A percentile compares a stretch with the other conserved stretches of the same genome.
These are phyloP conservation scores for Rhadina sibilatrix DNA, from an alignment of 2,113 vertebrate genomes.

Conservation along the genomic window DNA sequence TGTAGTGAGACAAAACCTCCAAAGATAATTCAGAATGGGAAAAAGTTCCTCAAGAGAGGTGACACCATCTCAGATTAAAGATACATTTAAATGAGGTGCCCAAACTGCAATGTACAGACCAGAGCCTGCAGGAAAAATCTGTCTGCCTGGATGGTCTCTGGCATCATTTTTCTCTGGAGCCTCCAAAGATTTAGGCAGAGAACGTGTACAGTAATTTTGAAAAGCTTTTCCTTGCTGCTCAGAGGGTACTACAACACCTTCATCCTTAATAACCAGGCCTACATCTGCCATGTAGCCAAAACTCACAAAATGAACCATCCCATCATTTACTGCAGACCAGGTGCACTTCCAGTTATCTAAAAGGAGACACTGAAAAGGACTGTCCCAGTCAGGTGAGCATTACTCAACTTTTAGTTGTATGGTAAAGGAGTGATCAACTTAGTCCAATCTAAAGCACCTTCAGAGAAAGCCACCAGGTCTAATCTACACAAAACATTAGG, in stretches of 20 bases:
- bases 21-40: not conserved
- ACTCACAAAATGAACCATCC: not conserved
- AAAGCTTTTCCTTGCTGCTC: not conserved
- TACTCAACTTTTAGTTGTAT: not conserved
- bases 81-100: not conserved
- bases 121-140: not conserved
- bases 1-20: not conserved
- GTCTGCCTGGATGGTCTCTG: not conserved
- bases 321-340: not conserved
- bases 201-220: accelerated
- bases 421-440: not conserved
- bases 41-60: not conserved
- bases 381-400: not conserved
- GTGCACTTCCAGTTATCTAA: not conserved
- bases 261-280: not conserved
- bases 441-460: not conserved
- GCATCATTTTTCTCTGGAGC: not conserved
- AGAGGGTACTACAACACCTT: not conserved
- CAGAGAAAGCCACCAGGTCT: not conserved
- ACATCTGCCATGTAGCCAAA: not conserved
- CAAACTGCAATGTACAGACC: not conserved
- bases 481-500: not conserved
- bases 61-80: not conserved
- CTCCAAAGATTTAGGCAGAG: not conserved
- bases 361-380: not conserved